phyloP scores from a whole-genome alignment of 1,140 invertebrate genomes.

The Heterodera carotae region DNA sequence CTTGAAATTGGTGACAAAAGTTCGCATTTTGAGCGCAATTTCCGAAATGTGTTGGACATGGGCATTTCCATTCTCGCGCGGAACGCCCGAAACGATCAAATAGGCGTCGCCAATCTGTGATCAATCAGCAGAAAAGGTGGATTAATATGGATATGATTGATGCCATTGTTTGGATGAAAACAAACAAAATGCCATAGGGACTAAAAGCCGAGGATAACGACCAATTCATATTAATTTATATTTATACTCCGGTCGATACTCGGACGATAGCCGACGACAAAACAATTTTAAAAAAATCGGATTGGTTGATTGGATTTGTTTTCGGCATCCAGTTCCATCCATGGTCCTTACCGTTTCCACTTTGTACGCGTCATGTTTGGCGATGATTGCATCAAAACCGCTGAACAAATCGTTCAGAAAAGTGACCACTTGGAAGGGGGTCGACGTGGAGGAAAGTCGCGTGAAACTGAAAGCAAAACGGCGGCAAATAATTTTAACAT shows the following conservation, averaged over 20 bases:
- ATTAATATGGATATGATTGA: no score
- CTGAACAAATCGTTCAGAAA: constrained; percentile 64
- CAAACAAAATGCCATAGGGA: no score
- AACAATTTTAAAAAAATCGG: no score
- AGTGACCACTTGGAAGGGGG: constrained; percentile 63
- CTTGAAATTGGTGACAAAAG: constrained; percentile 80
- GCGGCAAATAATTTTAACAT: background rate
- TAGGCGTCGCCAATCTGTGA: constrained; percentile 85
- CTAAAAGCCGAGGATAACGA: no score
- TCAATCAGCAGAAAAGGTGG: background rate
- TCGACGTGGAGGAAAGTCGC: constrained; percentile 62
- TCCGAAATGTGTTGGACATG: constrained; percentile 74
- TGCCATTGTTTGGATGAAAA: constrained; percentile 52
- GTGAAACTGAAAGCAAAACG: constrained; percentile 49
- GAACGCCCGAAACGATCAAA: constrained; percentile 84
- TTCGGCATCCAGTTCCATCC: no score
- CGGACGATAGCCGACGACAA: no score
- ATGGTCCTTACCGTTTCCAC: constrained; percentile 43
- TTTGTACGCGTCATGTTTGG: constrained; percentile 64
- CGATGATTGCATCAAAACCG: constrained; percentile 64
- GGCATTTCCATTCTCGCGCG: constrained; percentile 74
- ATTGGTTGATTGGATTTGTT: no score
- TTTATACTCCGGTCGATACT: no score
- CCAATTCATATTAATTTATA: no score
- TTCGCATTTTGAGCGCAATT: constrained; percentile 79